Conservation (phyloP, 2,797 vertebrate genomes). For the Sparidentex hasta region DNA sequence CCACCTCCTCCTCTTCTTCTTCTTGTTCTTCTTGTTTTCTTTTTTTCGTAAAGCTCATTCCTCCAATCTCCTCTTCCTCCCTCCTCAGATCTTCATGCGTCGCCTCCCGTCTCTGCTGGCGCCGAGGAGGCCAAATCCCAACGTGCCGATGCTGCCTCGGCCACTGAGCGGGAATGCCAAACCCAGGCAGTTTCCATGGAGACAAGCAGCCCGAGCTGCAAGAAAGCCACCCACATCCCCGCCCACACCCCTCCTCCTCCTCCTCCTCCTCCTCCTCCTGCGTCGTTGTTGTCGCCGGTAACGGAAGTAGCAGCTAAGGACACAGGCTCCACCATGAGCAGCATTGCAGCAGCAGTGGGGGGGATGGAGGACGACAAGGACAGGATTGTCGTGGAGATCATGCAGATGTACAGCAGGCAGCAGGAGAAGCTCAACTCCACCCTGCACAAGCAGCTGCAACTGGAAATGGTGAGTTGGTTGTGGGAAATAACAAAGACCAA, state of each 20-base stretch:
- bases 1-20: conserved; percentile 21
- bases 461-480: conserved; percentile 91
- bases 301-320: conserved; percentile 80
- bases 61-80: conserved; percentile 46
- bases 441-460: conserved; percentile 94
- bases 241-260: conserved; percentile 66
- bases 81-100: conserved; percentile 81
- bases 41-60: neutral
- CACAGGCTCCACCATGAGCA: conserved; percentile 48
- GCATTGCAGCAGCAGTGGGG: conserved; percentile 69
- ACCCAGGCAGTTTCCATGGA: conserved; percentile 85
- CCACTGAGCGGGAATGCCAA: conserved; percentile 78
- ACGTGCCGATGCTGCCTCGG: conserved; percentile 61
- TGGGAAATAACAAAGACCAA: conserved; percentile 39
- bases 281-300: conserved; percentile 60
- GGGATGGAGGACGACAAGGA: conserved; percentile 95
- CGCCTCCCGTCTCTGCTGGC: conserved; percentile 72
- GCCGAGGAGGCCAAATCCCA: conserved; percentile 86
- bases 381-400: conserved; percentile 96
- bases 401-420: conserved; percentile 96
- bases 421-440: conserved; percentile 96
- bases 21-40: neutral
- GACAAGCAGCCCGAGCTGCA: conserved; percentile 76
- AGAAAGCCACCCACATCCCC: conserved; percentile 83
- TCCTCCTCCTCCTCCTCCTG: conserved; percentile 39